Conservation (phyloP, 2,113 vertebrate species). For the Lanius collurio region DNA sequence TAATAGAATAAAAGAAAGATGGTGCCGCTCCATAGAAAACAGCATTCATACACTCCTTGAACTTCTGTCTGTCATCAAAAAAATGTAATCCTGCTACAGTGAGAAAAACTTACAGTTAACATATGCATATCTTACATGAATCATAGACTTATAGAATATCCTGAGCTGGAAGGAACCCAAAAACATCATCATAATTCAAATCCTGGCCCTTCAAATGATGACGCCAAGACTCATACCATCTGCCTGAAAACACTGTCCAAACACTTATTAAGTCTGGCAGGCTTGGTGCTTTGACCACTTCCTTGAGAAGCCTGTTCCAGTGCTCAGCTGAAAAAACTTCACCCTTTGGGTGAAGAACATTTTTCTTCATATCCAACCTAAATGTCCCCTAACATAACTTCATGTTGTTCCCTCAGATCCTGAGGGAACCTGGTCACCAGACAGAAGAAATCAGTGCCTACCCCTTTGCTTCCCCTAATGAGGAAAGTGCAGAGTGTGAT, state of each 20-base stretch:
- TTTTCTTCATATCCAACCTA: background rate
- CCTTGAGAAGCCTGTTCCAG: background rate
- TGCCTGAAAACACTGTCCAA: background rate
- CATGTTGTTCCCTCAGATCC: background rate
- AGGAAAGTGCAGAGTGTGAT: background rate
- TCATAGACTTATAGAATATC: background rate
- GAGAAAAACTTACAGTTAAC: background rate
- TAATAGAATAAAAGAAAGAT: background rate
- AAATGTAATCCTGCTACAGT: background rate
- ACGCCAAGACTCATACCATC: background rate
- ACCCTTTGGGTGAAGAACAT: background rate
- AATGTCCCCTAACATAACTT: background rate
- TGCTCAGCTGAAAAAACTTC: background rate
- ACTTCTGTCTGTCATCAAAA: background rate
- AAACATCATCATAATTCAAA: background rate
- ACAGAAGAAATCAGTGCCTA: background rate
- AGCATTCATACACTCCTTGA: background rate
- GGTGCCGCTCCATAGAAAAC: background rate
- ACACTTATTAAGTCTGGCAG: background rate
- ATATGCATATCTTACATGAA: rapidly evolving
- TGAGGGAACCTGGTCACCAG: background rate
- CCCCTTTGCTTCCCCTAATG: rapidly evolving
- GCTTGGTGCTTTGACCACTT: background rate
- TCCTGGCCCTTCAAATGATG: background rate
- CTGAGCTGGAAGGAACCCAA: background rate